phyloP scores from a whole-genome alignment of 2,888 invertebrate species.

The Sminthurinus aureus region DNA sequence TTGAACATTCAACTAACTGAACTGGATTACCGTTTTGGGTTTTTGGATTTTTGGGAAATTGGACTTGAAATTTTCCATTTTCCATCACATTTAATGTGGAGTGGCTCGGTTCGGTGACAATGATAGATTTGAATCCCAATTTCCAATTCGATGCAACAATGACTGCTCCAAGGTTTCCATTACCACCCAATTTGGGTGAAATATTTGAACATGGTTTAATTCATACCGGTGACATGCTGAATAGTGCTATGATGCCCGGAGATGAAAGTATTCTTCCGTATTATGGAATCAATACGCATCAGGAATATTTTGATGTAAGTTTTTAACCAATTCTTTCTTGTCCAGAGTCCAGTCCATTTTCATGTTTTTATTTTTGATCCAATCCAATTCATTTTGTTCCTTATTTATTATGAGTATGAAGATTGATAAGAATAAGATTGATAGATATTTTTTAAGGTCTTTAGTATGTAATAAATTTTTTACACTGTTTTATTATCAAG shows the following conservation, averaged over 20 bases:
- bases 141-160: neutral
- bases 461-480: too few species aligned
- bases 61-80: too few species aligned
- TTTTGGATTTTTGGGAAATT: neutral
- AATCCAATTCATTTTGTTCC: too few species aligned
- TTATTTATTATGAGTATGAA: too few species aligned
- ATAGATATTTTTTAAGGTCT: too few species aligned
- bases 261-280: constrained; percentile 17
- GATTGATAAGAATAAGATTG: too few species aligned
- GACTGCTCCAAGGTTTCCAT: constrained; percentile 1
- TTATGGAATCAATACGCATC: constrained; percentile 33
- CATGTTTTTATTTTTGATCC: neutral
- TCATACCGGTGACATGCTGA: constrained; percentile 17
- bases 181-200: constrained; percentile 38
- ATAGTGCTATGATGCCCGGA: constrained; percentile 7
- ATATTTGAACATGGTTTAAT: constrained; percentile 32
- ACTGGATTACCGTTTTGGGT: neutral
- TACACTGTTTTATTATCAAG: too few species aligned
- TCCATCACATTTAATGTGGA: neutral
- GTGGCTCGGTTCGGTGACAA: constrained; percentile 8
- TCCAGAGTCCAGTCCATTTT: neutral
- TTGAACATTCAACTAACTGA: neutral
- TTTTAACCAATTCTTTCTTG: neutral
- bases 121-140: constrained; percentile 22
- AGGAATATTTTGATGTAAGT: constrained; percentile 38